These are phyloP conservation scores for Psittacula cyanocephala DNA, from an alignment of 2,113 vertebrate species.

Conservation along the genomic window DNA sequence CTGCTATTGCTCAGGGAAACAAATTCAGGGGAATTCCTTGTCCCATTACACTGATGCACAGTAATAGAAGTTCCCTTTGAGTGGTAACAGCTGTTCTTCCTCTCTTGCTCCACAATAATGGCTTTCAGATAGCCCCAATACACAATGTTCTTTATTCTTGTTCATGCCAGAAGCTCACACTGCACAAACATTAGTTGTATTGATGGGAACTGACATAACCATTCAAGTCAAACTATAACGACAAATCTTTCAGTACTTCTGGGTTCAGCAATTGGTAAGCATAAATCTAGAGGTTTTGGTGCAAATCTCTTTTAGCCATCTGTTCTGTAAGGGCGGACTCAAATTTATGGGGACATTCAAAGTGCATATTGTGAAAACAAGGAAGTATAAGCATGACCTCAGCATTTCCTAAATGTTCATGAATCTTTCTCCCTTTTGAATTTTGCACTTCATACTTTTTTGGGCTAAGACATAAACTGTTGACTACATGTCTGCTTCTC, in stretches of 20 bases:
- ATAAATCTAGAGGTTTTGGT: slow-evolving; percentile 23
- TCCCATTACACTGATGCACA: not conserved
- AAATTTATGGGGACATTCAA: slow-evolving; percentile 4
- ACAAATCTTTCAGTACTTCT: slow-evolving; percentile 22
- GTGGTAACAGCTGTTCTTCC: not conserved
- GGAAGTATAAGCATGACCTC: not conserved
- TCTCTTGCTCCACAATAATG: not conserved
- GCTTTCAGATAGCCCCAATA: not conserved
- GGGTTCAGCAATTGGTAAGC: not conserved
- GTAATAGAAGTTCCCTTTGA: not conserved
- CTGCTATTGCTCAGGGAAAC: not conserved
- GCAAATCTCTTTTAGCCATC: not conserved
- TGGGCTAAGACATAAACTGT: not conserved
- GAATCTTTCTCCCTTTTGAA: not conserved
- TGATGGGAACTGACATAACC: slow-evolving; percentile 21
- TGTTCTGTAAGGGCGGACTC: not conserved
- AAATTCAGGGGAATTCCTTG: not conserved
- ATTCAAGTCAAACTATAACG: not conserved
- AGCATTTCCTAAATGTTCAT: not conserved
- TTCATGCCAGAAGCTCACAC: not conserved
- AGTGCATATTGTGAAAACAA: not conserved
- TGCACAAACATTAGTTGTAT: not conserved
- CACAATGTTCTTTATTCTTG: not conserved
- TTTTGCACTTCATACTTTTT: not conserved
- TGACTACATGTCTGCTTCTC: not conserved